Base-by-base conservation (phyloP, 2,797 vertebrate species). In the Aphelocoma californica region DNA sequence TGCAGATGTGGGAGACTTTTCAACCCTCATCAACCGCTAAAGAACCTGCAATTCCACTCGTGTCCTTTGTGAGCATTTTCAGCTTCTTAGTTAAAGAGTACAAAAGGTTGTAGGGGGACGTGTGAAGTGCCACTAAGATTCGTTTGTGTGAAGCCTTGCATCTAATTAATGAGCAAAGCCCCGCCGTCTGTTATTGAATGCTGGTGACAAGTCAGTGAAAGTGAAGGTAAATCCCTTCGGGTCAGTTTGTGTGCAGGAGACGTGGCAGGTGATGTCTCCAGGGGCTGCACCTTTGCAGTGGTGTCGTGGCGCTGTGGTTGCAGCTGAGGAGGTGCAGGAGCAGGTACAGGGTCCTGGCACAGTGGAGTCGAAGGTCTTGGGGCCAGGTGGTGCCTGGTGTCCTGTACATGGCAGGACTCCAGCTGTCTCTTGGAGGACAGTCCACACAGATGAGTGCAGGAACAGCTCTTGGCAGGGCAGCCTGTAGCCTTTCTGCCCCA, bases 111-210 rank as follows among this genome's bases (percentile, higher is more conserved):
- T 54, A 48, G 60, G 16, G 57, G 31, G 47, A 31, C 47, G 18
- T 51, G 14, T 24, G 42, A 73, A 90, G 71, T 86, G 57, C 20
- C 44, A 47, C 95, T 87, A 73, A 96, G 91, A 93, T 94, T 91
- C 42, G 85, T 92, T 95, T 94, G 36, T 38, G 64, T 57, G 89
- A 88, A 92, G 71, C 77, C 71, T 91, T 93, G 69, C 61, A 81
- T 95, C 85, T 92, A 73, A 78, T 47, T 77, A 88, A 97, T 96
- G 91, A 93, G 64, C 40, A 80, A 15, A 92, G 31, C 56, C 83
- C 71, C 20, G 75, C 65, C 18, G 79, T 89, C 90, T 86, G 64
- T 93, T 79, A 78, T 16, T 88, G 87, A 87, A 40, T 87, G 53
- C 62, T 64, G 71, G 51, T 67, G 82, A 85, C 32, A 44, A 56